Base-by-base conservation (phyloP, 2,113 vertebrate species). In the Syngnathus scovelli region DNA sequence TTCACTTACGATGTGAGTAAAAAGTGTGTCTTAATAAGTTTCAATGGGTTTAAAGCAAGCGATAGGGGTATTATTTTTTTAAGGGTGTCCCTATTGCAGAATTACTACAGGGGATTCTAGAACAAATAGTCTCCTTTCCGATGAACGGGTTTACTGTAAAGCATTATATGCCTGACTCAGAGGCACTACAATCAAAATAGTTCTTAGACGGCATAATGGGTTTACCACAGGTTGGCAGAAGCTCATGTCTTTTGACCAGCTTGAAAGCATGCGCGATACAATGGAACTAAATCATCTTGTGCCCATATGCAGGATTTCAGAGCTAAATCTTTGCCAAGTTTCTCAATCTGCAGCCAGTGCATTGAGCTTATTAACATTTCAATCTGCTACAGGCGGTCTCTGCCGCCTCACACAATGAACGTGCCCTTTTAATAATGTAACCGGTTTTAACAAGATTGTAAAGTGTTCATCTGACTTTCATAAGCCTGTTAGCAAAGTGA, bases 401-500 rank as follows among this genome's bases (percentile, higher is more conserved):
- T 89, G 73, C 69, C 43, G 66, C 76, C 79, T 78, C 83, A 76
- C 69, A 78, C 81, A 81, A 91, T 83, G 79, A 87, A 81, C 84
- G 75, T 74, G 68, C 78, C 86, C 80, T 83, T 91, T 89, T 89
- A 92, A 93, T 93, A 91, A 92, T 92, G 89, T 85, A 92, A 88
- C 86, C 70, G 73, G 90, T 91, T 92, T 89, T 89, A 88, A 93
- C 89, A 91, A 82, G 81, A 87, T 88, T 83, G 85, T 91, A 90
- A 90, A 91, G 87, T 85, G 86, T 82, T 89, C 82, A 88, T 90
- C 83, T 83, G 88, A 89, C 89, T 92, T 93, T 92, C 78, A 93
- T 88, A 86, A 78, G 79, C 79, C 83, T 60, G 37, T 89, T 91
- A 88, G 86, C 75, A 71, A 76, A 81, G 78, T 88, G 84, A 86